Evolutionary conservation across 2,888 invertebrate species (phyloP), one percentile per base, ranked within the genome.

Genomic region (Eupsilia transversa): DNA sequence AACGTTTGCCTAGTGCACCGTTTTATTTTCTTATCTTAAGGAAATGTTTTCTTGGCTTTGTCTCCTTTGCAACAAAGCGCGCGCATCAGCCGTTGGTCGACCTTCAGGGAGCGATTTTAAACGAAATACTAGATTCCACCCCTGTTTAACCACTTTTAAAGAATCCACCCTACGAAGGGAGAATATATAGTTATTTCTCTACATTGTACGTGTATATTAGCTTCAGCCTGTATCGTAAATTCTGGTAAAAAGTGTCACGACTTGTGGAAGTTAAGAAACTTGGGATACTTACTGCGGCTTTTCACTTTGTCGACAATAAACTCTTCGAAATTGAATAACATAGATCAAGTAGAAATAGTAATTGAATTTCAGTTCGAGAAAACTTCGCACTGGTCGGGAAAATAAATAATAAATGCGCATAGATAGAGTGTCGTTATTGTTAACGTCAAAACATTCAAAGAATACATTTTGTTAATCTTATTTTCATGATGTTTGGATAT

Each of bases 11-110:
- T 89, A 88, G 83, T 89, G 87, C 86, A 89, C 77, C 87, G 87
- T 92, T 92, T 92, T 91, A 92, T 93, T 92, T 91, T 90, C 90
- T 92, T 94, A 94, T 94, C 92, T 90, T 73, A 86, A 86, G 90
- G 89, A 92, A 91, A 90, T 87, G 88, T 91, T 90, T 87, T 85
- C 85, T 80, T 88, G 87, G 90, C 90, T 91, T 91, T 91, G 91
- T 92, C 91, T 91, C 90, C 89, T 92, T 91, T 91, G 89, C 89
- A 90, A 91, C 92, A 92, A 92, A 94, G 91, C 86, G 87, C 87
- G 87, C 87, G 83, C 89, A 86, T 86, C 87, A 88, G 90, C 91
- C 91, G 86, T 85, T 82, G 86, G 83, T 88, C 88, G 89, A 91
- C 90, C 92, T 90, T 91, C 66, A 82, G 93, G 93, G 93, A 93